These are phyloP conservation scores for Neuroscelio doddi DNA, from an alignment of 2,888 invertebrate species.

Conservation along the genomic window DNA sequence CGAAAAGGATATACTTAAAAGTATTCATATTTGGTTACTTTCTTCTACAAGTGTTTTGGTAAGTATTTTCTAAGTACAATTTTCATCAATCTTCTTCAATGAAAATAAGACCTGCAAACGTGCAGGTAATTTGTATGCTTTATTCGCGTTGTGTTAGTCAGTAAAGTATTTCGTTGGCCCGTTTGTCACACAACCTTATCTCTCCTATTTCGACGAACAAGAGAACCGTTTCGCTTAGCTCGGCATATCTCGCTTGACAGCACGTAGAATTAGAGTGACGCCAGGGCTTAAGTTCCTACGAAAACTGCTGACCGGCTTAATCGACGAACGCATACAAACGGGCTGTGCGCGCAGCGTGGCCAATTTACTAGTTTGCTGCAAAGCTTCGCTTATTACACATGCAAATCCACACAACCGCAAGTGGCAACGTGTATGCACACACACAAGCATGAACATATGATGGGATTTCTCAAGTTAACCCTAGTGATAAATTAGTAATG, in stretches of 20 bases:
- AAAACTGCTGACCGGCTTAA: constrained; percentile 42
- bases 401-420: constrained; percentile 38
- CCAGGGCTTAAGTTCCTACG: constrained; percentile 22
- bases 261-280: constrained; percentile 11
- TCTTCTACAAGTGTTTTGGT: no score
- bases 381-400: constrained; percentile 35
- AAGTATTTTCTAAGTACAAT: no score
- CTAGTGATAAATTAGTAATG: no score
- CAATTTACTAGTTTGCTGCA: no score
- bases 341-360: constrained; percentile 37
- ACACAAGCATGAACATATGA: no score
- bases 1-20: no score
- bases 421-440: constrained; percentile 16
- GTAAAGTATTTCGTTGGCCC: constrained; percentile 12
- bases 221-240: constrained; percentile 13
- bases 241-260: constrained; percentile 7
- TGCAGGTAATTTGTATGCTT: no score
- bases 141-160: not conserved
- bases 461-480: no score
- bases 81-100: no score
- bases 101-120: no score
- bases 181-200: constrained; percentile 26
- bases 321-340: constrained; percentile 33
- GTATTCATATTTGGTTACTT: no score
- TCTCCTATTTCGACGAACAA: not conserved